phyloP scores from a whole-genome alignment of 1,140 invertebrate genomes.

The Cotesia vestalis region DNA sequence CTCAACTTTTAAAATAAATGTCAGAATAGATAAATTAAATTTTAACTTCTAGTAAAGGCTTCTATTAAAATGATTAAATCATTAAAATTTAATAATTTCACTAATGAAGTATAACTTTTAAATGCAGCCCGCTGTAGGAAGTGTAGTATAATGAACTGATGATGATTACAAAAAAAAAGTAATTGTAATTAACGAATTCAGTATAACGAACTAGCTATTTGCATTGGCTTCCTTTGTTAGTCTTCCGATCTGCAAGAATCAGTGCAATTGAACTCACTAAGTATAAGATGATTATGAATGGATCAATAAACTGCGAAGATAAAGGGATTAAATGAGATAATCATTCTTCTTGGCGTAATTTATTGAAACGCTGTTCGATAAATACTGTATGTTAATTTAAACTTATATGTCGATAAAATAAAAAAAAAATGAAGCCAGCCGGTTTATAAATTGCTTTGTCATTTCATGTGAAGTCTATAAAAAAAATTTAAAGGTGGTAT shows the following conservation, averaged over 20 bases:
- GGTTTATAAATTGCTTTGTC: slow-evolving; percentile 13
- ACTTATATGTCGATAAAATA: not conserved
- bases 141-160: not conserved
- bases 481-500: not conserved
- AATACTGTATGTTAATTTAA: not conserved
- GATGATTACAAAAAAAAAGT: not conserved
- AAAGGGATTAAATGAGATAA: too few species aligned
- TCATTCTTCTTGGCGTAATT: not conserved
- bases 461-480: not conserved
- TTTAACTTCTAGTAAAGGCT: not conserved
- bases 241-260: not conserved
- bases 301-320: too few species aligned
- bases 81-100: not conserved
- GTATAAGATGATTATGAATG: not conserved
- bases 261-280: not conserved
- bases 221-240: not conserved
- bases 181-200: slow-evolving; percentile 1
- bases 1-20: not conserved
- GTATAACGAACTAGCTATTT: not conserved
- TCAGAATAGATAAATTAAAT: not conserved
- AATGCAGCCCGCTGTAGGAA: not conserved
- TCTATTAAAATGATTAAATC: slow-evolving; percentile 11
- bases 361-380: not conserved
- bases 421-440: not conserved
- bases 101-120: not conserved